These are phyloP conservation scores for Leptopterna dolabrata DNA, from an alignment of 2,888 invertebrate genomes.

Conservation along the genomic window DNA sequence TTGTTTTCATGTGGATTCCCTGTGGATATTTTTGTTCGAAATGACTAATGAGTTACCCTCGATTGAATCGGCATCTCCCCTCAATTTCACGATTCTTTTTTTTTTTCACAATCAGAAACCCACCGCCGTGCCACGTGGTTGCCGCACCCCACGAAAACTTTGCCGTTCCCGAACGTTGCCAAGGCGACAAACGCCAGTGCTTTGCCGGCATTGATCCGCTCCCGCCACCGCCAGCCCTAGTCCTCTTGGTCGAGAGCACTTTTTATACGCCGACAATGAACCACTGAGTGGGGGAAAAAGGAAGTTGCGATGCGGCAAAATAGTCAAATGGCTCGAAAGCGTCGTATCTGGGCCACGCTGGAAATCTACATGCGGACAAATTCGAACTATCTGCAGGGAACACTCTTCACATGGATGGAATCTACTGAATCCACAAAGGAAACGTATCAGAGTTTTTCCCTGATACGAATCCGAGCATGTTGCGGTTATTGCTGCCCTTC, in stretches of 20 bases:
- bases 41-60: neutral
- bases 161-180: slow-evolving; percentile 38
- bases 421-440: neutral
- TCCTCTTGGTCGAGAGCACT: slow-evolving; percentile 37
- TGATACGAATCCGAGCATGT: no score
- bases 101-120: neutral
- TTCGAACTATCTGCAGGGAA: neutral
- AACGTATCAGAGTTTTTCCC: no score
- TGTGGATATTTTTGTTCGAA: neutral
- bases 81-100: neutral
- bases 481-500: no score
- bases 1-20: no score
- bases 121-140: slow-evolving; percentile 31
- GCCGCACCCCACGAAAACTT: slow-evolving; percentile 34
- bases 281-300: neutral
- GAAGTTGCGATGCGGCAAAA: neutral
- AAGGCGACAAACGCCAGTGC: slow-evolving; percentile 47
- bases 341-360: neutral
- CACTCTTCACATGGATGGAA: neutral
- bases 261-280: slow-evolving; percentile 13
- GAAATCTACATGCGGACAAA: neutral
- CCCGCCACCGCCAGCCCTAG: slow-evolving; percentile 27
- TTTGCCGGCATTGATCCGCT: slow-evolving; percentile 36
- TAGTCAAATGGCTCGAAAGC: neutral
- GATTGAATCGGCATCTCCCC: neutral